These are phyloP conservation scores for Maconellicoccus hirsutus DNA, from an alignment of 1,140 invertebrate species.

Conservation along the genomic window DNA sequence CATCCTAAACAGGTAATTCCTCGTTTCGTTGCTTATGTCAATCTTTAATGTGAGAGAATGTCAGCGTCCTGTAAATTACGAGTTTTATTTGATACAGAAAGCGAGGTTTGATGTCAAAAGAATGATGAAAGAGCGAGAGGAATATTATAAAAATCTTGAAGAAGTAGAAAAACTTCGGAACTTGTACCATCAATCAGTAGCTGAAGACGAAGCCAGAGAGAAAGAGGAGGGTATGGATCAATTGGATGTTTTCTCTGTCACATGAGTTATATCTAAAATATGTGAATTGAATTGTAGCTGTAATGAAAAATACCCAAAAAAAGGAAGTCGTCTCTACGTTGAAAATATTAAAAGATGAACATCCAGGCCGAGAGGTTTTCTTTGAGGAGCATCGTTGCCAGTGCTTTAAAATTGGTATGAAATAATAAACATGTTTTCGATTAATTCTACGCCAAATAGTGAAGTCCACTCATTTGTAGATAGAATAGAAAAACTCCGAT, in stretches of 20 bases:
- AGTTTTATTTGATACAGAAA: background rate
- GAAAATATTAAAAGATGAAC: background rate
- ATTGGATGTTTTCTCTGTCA: no score
- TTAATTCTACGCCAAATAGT: no score
- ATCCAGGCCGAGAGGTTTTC: background rate
- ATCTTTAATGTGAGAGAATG: no score
- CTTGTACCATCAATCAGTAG: background rate
- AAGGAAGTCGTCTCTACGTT: background rate
- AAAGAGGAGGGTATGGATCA: background rate
- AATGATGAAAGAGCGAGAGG: background rate
- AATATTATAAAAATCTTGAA: background rate
- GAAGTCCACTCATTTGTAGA: no score
- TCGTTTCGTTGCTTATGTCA: no score
- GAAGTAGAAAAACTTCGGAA: background rate
- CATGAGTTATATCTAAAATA: no score
- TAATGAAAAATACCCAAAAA: background rate
- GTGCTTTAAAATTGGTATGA: background rate
- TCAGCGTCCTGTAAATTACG: no score
- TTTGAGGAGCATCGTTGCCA: background rate
- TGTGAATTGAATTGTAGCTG: no score
- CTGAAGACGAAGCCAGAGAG: background rate
- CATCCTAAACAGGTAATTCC: no score
- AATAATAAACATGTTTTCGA: background rate
- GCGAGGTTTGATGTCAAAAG: background rate
- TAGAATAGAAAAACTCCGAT: background rate